Evolutionary conservation across 2,113 vertebrate genomes (phyloP), one percentile per base, ranked within the genome.

Genomic region (Serinus canaria): DNA sequence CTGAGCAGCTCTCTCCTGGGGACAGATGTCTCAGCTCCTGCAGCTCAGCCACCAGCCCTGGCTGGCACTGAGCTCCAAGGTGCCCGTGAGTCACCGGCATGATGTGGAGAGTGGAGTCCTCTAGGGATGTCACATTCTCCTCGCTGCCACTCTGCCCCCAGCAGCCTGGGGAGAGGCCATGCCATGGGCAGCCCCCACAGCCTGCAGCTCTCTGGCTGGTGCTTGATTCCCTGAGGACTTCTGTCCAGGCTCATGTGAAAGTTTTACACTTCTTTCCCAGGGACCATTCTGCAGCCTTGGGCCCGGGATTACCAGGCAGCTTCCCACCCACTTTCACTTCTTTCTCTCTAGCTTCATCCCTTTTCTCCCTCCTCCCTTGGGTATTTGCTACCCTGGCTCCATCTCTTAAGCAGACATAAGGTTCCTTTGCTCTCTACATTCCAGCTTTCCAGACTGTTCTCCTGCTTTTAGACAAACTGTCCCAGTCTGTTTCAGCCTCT

Each of bases 81-180:
- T 85, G 79, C 30, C 9, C 2, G 37, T 49, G 83, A 21, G 43
- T 62, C 86, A 82, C 46, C 4, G 3, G 35, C 5, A 2, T 8
- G 59, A 52, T 0, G 0, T 16, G 62, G 66, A 27, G 63, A 81
- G 20, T 14, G 22, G 52, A 79, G 39, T 79, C 75, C 62, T 76
- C 89, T 11, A 12, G 69, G 76, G 52, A 75, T 50, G 75, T 59
- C 56, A 79, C 66, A 31, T 3, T 3, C 23, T 78, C 56, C 74
- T 78, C 1, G 2, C 74, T 81, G 82, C 46, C 0, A 0, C 68
- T 68, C 39, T 81, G 74, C 55, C 18, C 0, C 0, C 69, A 56
- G 77, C 77, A 80, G 59, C 63, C 30, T 3, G 2, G 19, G 30
- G 47, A 62, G 41, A 79, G 37, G 31, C 43, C n/a, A 19, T 0